phyloP scores from a whole-genome alignment of 92 coral and sea anemone species.

The Parazoanthus darwini region DNA sequence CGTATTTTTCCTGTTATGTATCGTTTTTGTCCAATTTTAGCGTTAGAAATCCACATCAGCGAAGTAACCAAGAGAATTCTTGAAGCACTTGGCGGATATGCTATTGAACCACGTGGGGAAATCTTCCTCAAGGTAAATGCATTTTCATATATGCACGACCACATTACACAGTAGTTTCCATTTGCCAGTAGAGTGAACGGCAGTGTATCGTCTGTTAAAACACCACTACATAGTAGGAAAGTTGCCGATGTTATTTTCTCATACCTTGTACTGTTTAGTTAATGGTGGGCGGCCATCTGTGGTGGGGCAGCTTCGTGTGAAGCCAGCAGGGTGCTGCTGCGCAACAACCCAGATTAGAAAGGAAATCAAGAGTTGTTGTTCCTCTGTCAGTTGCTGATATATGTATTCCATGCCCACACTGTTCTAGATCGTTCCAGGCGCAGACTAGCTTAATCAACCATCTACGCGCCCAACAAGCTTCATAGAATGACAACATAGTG shows the following conservation, averaged over 20 bases:
- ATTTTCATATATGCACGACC: neutral
- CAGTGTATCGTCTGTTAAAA: neutral
- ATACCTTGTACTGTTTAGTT: neutral
- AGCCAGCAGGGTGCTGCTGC: too few relatives aligned
- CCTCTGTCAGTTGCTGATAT: too few relatives aligned
- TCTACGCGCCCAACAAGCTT: too few relatives aligned
- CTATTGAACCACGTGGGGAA: constrained; percentile 81
- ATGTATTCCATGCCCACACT: too few relatives aligned
- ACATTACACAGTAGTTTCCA: neutral
- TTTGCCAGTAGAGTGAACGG: neutral
- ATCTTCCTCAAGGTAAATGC: constrained; percentile 69
- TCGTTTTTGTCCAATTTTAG: constrained; percentile 33
- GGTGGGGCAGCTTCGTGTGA: too few relatives aligned
- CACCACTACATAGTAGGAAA: neutral
- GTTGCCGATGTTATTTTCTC: neutral
- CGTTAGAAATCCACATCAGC: constrained; percentile 84
- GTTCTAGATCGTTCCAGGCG: too few relatives aligned
- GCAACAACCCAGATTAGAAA: too few relatives aligned
- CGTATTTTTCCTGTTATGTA: neutral
- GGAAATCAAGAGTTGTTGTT: too few relatives aligned
- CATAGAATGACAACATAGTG: too few relatives aligned
- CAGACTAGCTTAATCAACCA: too few relatives aligned
- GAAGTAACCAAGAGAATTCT: constrained; percentile 78
- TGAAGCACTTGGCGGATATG: constrained; percentile 80
- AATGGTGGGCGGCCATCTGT: too few relatives aligned